Evolutionary conservation across 2,113 vertebrate species (phyloP), one percentile per base, ranked within the genome.

Genomic region (Suncus etruscus): DNA sequence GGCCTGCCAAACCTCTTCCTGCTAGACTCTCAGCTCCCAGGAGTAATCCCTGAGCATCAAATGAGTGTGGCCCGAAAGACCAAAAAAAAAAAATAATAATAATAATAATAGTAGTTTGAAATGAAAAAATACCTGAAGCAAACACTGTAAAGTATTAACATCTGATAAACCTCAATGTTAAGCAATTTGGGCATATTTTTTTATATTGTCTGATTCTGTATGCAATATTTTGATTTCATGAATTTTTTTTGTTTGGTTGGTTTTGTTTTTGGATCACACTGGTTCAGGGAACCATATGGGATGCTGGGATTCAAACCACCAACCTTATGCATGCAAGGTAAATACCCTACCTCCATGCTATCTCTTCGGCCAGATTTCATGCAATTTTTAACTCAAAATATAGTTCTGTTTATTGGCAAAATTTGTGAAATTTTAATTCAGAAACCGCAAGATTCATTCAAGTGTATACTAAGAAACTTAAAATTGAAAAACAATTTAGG

Each of bases 401-500:
- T 2, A 80, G 61, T 92, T 89, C 63, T 84, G 91, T 47, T 86
- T n/a, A 92, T 1, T 31, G 11, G 69, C 32, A 89, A 89, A 18
- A 68, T 89, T 69, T 80, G 24, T 65, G 7, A 9, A 66, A 1
- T 87, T 90, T 80, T 51, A 87, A 74, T 14, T 87, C 47, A 90
- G 58, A 92, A 87, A 22, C 86, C 86, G 87, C 72, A 86, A 58
- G 87, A 83, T 73, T 54, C 83, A 12, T 73, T 88, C 39, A 89
- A 20, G 32, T 72, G 58, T 86, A 4, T 73, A 92, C 61, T 69
- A 91, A 87, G 75, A 18, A 81, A 83, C 2, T 78, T 3, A 84
- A 94, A 78, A 93, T 31, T 65, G 32, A 94, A 11, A 95, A 81
- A 8, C 29, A 29, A 75, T 74, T 90, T 72, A 92, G 16, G 48